Evolutionary conservation across 2,797 vertebrate genomes (phyloP).

Genomic region (Lutjanus campechanus): DNA sequence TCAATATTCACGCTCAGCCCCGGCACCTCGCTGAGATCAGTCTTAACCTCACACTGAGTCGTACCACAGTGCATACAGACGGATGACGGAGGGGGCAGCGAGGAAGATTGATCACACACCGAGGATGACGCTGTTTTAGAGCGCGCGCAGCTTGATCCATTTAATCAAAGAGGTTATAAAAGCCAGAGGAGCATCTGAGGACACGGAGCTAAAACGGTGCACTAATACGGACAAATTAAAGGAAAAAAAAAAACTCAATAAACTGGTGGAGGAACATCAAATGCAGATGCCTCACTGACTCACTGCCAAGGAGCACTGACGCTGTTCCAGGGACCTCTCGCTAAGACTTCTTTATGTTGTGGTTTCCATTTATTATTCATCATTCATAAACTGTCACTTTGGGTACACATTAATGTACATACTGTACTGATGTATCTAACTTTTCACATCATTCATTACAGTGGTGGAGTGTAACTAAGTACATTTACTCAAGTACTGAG

Average conservation of each 20-base stretch:
- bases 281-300: background rate
- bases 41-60: conserved; percentile 56
- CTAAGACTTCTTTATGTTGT: background rate
- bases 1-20: conserved; percentile 66
- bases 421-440: too few species aligned
- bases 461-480: too few species aligned
- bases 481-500: too few species aligned
- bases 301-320: background rate
- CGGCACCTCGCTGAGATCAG: conserved; percentile 69
- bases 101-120: conserved; percentile 63
- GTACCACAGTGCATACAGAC: conserved; percentile 40
- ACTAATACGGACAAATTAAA: background rate
- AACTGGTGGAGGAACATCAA: background rate
- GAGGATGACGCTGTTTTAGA: conserved; percentile 49
- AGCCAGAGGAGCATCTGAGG: conserved; percentile 36
- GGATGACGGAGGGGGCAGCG: conserved; percentile 26
- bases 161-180: conserved; percentile 58
- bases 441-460: background rate
- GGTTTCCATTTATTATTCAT: conserved; percentile 2
- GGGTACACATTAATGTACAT: background rate
- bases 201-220: conserved; percentile 5
- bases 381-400: too few species aligned
- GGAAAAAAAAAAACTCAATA: background rate
- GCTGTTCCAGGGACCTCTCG: background rate
- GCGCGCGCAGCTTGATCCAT: conserved; percentile 40